Percentiles rank a stretch among this genome's conserved stretches.
Evolutionary conservation across 2,888 invertebrate genomes (phyloP).

Genomic region (Macrophya annulata): DNA sequence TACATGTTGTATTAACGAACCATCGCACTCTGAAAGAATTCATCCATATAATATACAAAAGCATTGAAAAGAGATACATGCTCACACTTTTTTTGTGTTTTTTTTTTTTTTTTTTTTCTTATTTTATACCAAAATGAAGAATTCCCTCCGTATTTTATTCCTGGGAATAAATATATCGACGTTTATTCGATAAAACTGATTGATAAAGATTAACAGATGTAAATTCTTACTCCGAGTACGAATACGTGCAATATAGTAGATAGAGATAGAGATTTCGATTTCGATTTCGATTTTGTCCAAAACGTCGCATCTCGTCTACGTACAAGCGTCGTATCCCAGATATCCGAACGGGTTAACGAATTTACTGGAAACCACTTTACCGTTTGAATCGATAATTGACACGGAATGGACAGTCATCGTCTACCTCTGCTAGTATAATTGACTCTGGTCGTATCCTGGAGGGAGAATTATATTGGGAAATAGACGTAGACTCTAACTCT

Average conservation of each 20-base stretch:
- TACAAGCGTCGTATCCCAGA: slow-evolving; percentile 46
- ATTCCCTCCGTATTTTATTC: not conserved
- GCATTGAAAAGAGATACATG: not conserved
- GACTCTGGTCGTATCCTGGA: slow-evolving; percentile 28
- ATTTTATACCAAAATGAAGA: not conserved
- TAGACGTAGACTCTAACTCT: slow-evolving; percentile 8
- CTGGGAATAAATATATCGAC: not conserved
- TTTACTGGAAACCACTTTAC: slow-evolving; percentile 55
- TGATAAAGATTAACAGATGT: not conserved
- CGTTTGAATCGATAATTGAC: slow-evolving; percentile 53
- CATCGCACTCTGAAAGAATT: not conserved
- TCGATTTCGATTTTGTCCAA: slow-evolving; percentile 24
- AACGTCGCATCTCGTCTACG: slow-evolving; percentile 8
- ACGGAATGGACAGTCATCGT: slow-evolving; percentile 54
- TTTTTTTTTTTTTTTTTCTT: too few relatives aligned
- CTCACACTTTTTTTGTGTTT: not conserved
- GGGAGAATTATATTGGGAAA: slow-evolving; percentile 38
- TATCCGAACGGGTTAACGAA: slow-evolving; percentile 53
- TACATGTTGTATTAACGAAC: slow-evolving; percentile 3
- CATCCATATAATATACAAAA: not conserved
- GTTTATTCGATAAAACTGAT: not conserved
- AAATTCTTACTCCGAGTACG: not conserved
- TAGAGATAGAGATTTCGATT: not conserved
- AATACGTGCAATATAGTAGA: not conserved
- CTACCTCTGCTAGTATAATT: slow-evolving; percentile 44